Evolutionary conservation across 2,113 vertebrate genomes (phyloP).

Genomic region (Coreoperca whiteheadi): DNA sequence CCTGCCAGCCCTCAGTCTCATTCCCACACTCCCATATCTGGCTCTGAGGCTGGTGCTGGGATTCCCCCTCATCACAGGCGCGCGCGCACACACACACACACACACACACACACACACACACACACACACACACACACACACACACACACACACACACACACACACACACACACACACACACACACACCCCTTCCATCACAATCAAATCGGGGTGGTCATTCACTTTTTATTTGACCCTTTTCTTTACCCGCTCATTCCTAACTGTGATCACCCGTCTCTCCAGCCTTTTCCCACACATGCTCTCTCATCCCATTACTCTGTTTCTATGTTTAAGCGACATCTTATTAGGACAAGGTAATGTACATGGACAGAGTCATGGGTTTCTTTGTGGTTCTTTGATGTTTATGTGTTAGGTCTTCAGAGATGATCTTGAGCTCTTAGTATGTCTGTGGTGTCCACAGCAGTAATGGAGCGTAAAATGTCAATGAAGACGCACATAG

Average conservation of each 20-base stretch:
- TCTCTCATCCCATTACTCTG: slow-evolving; percentile 15
- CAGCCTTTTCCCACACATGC: slow-evolving; percentile 7
- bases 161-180: slow-evolving; percentile 31
- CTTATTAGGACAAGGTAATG: not conserved
- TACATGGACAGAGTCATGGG: not conserved
- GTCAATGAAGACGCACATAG: not conserved
- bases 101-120: slow-evolving; percentile 20
- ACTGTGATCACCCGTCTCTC: not conserved
- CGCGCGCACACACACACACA: slow-evolving; percentile 36
- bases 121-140: slow-evolving; percentile 27
- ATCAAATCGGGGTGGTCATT: slow-evolving; percentile 49
- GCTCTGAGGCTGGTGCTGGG: slow-evolving; percentile 70
- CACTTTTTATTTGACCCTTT: slow-evolving; percentile 49
- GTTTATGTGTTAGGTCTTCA: not conserved
- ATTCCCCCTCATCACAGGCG: slow-evolving; percentile 72
- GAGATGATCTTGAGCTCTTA: not conserved
- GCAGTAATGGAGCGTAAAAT: not conserved
- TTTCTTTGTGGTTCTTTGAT: slow-evolving; percentile 28
- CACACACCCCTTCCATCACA: slow-evolving; percentile 35
- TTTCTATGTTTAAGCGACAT: slow-evolving; percentile 3
- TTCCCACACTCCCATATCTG: slow-evolving; percentile 81
- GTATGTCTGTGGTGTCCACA: not conserved
- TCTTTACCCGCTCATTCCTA: slow-evolving; percentile 25
- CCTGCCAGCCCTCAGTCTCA: slow-evolving; percentile 75
- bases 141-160: slow-evolving; percentile 27